Evolutionary conservation across 1,140 invertebrate species (phyloP).

Genomic region (Papilio dardanus): DNA sequence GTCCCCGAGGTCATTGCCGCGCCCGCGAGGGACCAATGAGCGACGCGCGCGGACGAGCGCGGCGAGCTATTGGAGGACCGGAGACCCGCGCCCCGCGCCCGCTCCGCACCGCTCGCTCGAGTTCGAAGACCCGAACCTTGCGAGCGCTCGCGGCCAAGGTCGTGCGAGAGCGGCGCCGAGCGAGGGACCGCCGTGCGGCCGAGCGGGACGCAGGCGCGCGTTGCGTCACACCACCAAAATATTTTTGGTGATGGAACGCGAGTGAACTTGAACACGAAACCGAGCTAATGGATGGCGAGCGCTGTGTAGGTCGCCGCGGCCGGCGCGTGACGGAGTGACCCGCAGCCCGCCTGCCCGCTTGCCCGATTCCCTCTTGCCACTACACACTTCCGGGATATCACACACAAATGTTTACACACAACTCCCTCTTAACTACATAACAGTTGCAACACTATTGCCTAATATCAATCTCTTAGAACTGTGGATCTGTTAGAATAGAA

Average conservation of each 20-base stretch:
- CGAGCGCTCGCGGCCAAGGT: slow-evolving; percentile 81
- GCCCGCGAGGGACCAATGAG: slow-evolving; percentile 73
- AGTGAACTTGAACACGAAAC: slow-evolving; percentile 81
- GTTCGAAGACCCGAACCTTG: slow-evolving; percentile 83
- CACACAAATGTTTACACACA: slow-evolving; percentile 30
- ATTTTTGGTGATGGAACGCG: slow-evolving; percentile 81
- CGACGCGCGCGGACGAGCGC: slow-evolving; percentile 67
- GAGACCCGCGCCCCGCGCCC: slow-evolving; percentile 61
- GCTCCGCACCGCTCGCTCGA: slow-evolving; percentile 60
- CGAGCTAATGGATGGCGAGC: slow-evolving; percentile 77
- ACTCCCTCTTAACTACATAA: slow-evolving; percentile 16
- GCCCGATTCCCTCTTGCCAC: slow-evolving; percentile 56
- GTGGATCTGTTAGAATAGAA: not conserved
- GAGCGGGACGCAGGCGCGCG: slow-evolving; percentile 70
- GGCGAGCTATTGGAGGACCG: slow-evolving; percentile 71
- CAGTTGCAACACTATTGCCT: not conserved
- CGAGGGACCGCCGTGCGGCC: slow-evolving; percentile 57
- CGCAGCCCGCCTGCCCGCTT: slow-evolving; percentile 61
- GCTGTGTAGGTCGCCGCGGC: slow-evolving; percentile 68
- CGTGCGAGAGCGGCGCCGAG: slow-evolving; percentile 76
- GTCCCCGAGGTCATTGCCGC: slow-evolving; percentile 83
- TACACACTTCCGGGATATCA: slow-evolving; percentile 57
- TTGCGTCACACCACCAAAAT: slow-evolving; percentile 82
- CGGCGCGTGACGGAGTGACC: slow-evolving; percentile 77
- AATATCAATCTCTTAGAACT: not conserved